Conservation (phyloP, 1,140 invertebrate genomes). For the Eufriesea mexicana region DNA sequence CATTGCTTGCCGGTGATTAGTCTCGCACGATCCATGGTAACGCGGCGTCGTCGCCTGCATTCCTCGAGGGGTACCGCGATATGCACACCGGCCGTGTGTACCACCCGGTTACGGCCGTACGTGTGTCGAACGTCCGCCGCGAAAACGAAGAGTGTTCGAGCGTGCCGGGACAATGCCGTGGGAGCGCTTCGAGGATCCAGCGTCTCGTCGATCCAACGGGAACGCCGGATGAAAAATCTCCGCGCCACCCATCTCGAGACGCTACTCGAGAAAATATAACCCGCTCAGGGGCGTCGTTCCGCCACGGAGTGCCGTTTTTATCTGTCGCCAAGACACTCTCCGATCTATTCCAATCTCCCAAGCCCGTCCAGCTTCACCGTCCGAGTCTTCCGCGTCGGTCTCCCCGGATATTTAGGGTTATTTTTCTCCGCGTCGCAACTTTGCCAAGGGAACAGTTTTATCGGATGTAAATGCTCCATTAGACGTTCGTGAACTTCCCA, state of each 20-base stretch:
- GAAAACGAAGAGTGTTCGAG: constrained; percentile 46
- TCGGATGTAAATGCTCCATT: too few species aligned
- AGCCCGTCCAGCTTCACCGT: too few species aligned
- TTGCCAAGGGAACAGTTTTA: too few species aligned
- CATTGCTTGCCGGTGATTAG: constrained; percentile 32
- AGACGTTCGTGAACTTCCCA: too few species aligned
- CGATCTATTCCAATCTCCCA: too few species aligned
- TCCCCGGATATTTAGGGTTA: too few species aligned
- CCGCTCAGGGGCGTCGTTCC: background rate
- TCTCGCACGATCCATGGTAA: constrained; percentile 17
- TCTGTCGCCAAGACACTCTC: background rate
- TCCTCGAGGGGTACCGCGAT: background rate
- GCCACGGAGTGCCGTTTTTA: background rate
- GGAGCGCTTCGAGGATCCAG: constrained; percentile 49
- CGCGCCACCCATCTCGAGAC: constrained; percentile 32
- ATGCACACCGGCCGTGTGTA: background rate
- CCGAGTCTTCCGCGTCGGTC: too few species aligned
- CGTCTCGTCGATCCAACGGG: constrained; percentile 56
- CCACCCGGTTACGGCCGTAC: too few species aligned
- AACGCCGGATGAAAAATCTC: constrained; percentile 49
- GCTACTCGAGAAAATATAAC: constrained; percentile 35
- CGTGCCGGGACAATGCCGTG: constrained; percentile 66
- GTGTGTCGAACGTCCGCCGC: background rate
- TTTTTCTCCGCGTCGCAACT: too few species aligned
- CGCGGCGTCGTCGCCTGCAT: constrained; percentile 7